Conservation (phyloP, 2,888 invertebrate species). For the Rhagium mordax region DNA sequence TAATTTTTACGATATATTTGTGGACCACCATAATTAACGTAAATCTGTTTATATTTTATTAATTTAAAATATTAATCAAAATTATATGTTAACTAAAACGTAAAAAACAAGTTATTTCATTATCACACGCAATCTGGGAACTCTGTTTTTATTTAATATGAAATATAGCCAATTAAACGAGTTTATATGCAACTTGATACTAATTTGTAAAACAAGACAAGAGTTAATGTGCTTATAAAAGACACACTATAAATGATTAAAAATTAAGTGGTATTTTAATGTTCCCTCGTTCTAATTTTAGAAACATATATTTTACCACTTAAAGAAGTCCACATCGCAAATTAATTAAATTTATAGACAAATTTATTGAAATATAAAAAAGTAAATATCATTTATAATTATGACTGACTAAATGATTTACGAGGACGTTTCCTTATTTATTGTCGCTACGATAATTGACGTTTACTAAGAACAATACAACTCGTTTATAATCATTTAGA, state of each 20-base stretch:
- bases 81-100: constrained; percentile 29
- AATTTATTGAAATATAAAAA: constrained; percentile 2
- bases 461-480: neutral
- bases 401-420: neutral
- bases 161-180: constrained; percentile 50
- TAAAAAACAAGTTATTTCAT: constrained; percentile 36
- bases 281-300: constrained; percentile 32
- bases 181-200: constrained; percentile 50
- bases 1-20: constrained; percentile 1
- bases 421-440: neutral
- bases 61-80: constrained; percentile 29
- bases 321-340: neutral
- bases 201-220: constrained; percentile 50
- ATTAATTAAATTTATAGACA: constrained; percentile 19
- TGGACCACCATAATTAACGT: constrained; percentile 11
- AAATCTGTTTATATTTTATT: constrained; percentile 21
- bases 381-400: neutral
- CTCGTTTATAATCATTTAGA: neutral
- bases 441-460: neutral
- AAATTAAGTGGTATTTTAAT: constrained; percentile 42
- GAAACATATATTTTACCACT: constrained; percentile 14
- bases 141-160: constrained; percentile 45
- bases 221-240: constrained; percentile 50
- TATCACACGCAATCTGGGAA: constrained; percentile 46
- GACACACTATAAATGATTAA: constrained; percentile 46